Evolutionary conservation across 2,113 vertebrate genomes (phyloP), one percentile per base, ranked within the genome.

Genomic region (Colossoma macropomum): DNA sequence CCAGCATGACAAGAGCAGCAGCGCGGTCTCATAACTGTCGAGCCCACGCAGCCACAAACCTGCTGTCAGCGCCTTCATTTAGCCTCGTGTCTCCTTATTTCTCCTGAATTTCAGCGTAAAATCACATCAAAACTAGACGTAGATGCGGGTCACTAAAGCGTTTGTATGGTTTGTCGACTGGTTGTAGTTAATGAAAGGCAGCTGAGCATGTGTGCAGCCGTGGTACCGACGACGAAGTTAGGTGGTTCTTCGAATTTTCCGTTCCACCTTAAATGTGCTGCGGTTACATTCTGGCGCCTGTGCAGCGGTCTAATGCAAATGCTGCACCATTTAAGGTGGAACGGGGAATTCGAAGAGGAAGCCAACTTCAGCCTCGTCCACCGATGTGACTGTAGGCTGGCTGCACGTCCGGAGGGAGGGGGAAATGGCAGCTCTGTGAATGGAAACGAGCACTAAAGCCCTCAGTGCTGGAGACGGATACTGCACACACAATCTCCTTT

Each of bases 401-500:
- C 59, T 50, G 71, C 3, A 50, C 80, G 77, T 75, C 77, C 63
- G 27, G 30, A 71, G 65, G 27, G 34, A 23, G 41, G 63, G 59
- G 73, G 30, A 88, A 89, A 90, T 88, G 79, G 11, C 78, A 89
- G 87, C 78, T 66, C 83, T 89, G 84, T 88, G 76, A 86, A 87
- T 90, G 87, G 89, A 89, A 90, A 90, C 90, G 88, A 89, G 88
- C 86, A 89, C 86, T 89, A 82, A 90, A 90, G 9, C 85, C 87
- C 80, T 88, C 77, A 89, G 89, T 85, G 87, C 92, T 92, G 90
- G 59, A 92, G 92, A 93, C 93, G 92, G 90, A 93, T 92, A 92
- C 92, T n/a, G 90, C 91, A 90, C 91, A 93, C 92, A 94, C 93
- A 91, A 92, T 92, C 92, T 91, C 88, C 93, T 94, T 94, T 94